Evolutionary conservation across 2,113 vertebrate species (phyloP).

Genomic region (Corythoichthys intestinalis): DNA sequence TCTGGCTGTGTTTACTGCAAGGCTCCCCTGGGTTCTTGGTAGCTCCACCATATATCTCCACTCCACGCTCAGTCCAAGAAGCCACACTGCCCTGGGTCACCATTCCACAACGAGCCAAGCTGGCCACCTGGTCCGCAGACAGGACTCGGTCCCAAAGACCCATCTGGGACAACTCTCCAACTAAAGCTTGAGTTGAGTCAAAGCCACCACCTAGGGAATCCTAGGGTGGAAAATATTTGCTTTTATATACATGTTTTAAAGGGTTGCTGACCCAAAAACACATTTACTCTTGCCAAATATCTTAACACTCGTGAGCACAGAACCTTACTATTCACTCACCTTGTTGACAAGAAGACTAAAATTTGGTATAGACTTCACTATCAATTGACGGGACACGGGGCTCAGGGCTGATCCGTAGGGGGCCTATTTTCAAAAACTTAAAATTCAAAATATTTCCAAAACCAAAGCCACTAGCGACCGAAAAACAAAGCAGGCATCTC

Average conservation of each 20-base stretch:
- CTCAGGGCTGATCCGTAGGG: too few species aligned
- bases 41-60: conserved; percentile 86
- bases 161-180: conserved; percentile 91
- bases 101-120: conserved; percentile 83
- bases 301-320: background rate
- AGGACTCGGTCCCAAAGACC: conserved; percentile 88
- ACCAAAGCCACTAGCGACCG: too few species aligned
- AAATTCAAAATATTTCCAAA: too few species aligned
- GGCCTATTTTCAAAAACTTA: too few species aligned
- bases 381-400: too few species aligned
- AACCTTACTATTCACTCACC: background rate
- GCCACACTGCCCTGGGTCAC: conserved; percentile 80
- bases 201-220: conserved; percentile 86
- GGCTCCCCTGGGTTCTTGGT: conserved; percentile 79
- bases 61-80: conserved; percentile 82
- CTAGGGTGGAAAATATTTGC: conserved; percentile 42
- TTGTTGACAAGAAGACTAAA: background rate
- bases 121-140: conserved; percentile 78
- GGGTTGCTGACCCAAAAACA: conserved; percentile 2
- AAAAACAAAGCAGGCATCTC: too few species aligned
- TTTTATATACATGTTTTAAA: background rate
- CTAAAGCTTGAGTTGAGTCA: conserved; percentile 89
- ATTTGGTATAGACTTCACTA: too few species aligned
- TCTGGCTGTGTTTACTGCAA: conserved; percentile 78
- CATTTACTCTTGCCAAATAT: background rate